Percentiles rank a stretch among this genome's conserved stretches.
These are phyloP conservation scores for Nycticebus coucang DNA, from an alignment of 2,113 vertebrate species.

Conservation along the genomic window DNA sequence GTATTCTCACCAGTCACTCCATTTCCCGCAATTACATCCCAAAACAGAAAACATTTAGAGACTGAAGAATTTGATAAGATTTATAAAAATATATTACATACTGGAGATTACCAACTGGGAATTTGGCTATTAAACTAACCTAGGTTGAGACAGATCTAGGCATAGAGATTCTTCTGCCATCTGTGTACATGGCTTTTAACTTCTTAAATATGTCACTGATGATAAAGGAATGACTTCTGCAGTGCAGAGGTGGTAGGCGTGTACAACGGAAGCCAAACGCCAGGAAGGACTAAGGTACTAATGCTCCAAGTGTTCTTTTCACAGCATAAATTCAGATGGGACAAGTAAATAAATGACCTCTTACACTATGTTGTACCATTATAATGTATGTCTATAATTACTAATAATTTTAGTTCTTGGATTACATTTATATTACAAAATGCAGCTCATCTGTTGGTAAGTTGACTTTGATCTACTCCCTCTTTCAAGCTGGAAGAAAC, in stretches of 20 bases:
- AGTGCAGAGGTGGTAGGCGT: background rate
- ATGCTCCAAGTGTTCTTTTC: background rate
- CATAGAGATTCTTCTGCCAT: background rate
- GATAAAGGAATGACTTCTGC: background rate
- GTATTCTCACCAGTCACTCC: background rate
- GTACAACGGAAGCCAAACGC: background rate
- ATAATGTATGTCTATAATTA: background rate
- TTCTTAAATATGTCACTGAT: background rate
- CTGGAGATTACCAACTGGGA: background rate
- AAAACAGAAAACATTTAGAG: background rate
- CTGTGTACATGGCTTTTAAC: background rate
- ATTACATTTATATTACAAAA: slow-evolving; percentile 32
- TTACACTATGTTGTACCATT: background rate
- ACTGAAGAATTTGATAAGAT: background rate
- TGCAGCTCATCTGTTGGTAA: background rate
- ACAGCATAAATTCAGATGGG: background rate
- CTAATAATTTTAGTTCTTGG: background rate
- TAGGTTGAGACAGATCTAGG: background rate
- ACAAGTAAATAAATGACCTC: background rate
- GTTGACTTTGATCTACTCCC: background rate
- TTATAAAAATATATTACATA: background rate
- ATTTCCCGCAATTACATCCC: background rate
- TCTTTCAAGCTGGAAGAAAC: background rate
- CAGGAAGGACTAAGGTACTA: background rate
- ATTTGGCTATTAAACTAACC: background rate